A percentile compares a stretch with the other conserved stretches of the same genome.
Evolutionary conservation across 1,140 invertebrate species (phyloP).

Genomic region (Drosophila bocqueti): DNA sequence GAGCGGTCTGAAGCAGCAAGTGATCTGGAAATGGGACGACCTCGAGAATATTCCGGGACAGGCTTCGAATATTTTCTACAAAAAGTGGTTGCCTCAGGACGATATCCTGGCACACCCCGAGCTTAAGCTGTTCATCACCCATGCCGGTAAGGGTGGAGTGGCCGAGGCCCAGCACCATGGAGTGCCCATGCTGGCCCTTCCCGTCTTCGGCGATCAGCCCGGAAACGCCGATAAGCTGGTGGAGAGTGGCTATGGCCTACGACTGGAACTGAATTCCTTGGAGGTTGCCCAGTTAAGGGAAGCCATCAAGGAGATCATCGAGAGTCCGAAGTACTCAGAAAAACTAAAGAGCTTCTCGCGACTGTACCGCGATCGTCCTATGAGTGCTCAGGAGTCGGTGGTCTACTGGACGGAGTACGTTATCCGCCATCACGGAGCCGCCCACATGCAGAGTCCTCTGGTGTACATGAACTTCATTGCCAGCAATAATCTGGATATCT

Average conservation of each 20-base stretch:
- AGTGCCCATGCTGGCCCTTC: conserved; percentile 90
- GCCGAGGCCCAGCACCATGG: conserved; percentile 90
- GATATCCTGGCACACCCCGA: conserved; percentile 90
- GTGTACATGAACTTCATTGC: conserved; percentile 69
- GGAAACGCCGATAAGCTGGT: conserved; percentile 86
- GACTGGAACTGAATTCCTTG: conserved; percentile 80
- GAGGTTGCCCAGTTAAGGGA: conserved; percentile 72
- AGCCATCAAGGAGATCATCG: conserved; percentile 61
- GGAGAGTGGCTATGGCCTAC: conserved; percentile 85
- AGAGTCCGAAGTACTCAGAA: conserved; percentile 62
- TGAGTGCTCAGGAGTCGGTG: conserved; percentile 63
- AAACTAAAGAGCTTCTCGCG: conserved; percentile 68
- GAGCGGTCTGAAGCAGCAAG: conserved; percentile 85
- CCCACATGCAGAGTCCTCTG: conserved; percentile 84
- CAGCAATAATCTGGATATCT: conserved; percentile 64
- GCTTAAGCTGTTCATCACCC: conserved; percentile 89
- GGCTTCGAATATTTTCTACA: conserved; percentile 88
- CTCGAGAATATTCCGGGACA: conserved; percentile 86
- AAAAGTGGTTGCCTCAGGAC: conserved; percentile 91
- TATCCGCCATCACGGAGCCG: conserved; percentile 85
- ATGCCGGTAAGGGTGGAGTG: conserved; percentile 89
- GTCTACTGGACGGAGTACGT: conserved; percentile 83
- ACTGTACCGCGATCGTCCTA: conserved; percentile 78
- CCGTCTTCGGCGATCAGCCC: conserved; percentile 88
- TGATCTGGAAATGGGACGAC: conserved; percentile 88